Conservation (phyloP, 2,113 vertebrate genomes). For the Anseranas semipalmata region DNA sequence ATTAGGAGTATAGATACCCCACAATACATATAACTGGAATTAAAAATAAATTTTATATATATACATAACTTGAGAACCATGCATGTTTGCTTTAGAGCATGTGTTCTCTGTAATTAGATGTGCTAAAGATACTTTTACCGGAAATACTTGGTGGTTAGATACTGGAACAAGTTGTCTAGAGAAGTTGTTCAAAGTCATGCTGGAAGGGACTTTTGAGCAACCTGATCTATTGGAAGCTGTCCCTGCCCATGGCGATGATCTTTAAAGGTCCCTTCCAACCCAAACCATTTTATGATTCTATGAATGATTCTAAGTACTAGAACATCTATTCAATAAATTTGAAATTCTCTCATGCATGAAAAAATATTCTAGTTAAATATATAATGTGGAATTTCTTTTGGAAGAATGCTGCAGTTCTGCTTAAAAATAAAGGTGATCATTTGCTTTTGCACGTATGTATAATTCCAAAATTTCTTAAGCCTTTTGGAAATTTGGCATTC, state of each 20-base stretch:
- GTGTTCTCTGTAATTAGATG: not conserved
- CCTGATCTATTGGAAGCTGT: not conserved
- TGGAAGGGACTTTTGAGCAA: not conserved
- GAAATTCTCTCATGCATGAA: not conserved
- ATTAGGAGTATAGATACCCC: not conserved
- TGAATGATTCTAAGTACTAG: not conserved
- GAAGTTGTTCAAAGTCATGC: not conserved
- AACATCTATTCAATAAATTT: not conserved
- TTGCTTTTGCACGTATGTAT: rapidly evolving
- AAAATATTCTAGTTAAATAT: not conserved
- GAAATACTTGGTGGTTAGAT: not conserved
- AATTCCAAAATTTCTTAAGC: not conserved
- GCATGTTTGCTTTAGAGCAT: not conserved
- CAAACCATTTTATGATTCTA: not conserved
- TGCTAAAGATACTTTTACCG: not conserved
- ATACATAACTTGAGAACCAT: not conserved
- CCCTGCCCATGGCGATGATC: not conserved
- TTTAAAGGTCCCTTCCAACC: not conserved
- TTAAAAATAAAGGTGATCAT: not conserved
- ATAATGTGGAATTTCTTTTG: not conserved
- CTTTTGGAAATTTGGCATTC: not conserved
- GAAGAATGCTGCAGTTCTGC: not conserved
- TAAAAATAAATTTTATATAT: not conserved
- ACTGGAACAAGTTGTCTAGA: not conserved
- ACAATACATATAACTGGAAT: not conserved